These are phyloP conservation scores for Spodoptera exigua DNA, from an alignment of 2,888 invertebrate genomes.

Conservation along the genomic window DNA sequence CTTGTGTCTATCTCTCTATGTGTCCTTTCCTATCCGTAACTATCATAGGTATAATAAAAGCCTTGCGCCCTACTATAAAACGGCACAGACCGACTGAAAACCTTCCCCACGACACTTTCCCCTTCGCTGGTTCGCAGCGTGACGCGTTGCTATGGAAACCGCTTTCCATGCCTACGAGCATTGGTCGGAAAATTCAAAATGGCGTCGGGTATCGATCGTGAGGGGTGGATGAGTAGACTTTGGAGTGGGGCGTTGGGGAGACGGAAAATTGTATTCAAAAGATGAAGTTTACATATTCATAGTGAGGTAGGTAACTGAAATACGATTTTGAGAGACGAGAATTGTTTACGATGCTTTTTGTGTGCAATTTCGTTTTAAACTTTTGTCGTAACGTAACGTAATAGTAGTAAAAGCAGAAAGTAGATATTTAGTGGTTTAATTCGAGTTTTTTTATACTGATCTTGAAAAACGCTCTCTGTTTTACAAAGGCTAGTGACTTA, in stretches of 20 bases:
- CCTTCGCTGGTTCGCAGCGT: conserved; percentile 71
- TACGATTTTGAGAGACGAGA: conserved; percentile 16
- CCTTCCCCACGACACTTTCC: conserved; percentile 83
- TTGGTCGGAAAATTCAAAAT: conserved; percentile 89
- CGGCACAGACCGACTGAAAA: conserved; percentile 62
- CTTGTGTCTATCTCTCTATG: conserved; percentile 5
- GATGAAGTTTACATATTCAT: conserved; percentile 51
- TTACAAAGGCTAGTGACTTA: no score
- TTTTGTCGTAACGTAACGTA: no score
- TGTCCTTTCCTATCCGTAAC: conserved; percentile 20
- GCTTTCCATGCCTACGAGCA: conserved; percentile 85
- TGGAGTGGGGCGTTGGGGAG: conserved; percentile 63
- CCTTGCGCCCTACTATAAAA: conserved; percentile 48
- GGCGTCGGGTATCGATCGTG: conserved; percentile 85
- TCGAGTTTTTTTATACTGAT: no score
- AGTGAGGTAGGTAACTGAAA: conserved; percentile 49
- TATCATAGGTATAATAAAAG: conserved; percentile 53
- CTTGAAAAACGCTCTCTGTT: no score
- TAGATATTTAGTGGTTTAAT: no score
- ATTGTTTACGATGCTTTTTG: conserved; percentile 8
- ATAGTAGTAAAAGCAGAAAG: no score
- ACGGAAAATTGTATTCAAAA: conserved; percentile 70
- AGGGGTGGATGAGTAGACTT: conserved; percentile 63
- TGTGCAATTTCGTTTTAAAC: neutral
- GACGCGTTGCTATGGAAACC: conserved; percentile 79